Evolutionary conservation across 1,140 invertebrate species (phyloP), one percentile per base, ranked within the genome.

Genomic region (Fopius arisanus): DNA sequence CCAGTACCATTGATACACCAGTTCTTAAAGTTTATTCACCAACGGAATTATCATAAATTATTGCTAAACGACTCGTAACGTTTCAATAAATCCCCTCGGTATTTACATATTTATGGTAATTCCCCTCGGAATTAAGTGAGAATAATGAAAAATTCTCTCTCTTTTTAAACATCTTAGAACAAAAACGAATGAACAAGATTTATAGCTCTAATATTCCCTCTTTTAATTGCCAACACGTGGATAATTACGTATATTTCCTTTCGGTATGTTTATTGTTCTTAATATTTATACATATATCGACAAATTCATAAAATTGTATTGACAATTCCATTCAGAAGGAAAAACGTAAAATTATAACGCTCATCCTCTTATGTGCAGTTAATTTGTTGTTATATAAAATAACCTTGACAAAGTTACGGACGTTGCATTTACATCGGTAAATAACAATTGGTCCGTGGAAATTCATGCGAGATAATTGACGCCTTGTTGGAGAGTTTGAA

Each of bases 381-480:
- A 74, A 59, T 62, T 48, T 67, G 23, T 41, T 67, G 48, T 75
- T 71, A 75, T 72, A 68, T 75, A 75, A 75, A 75, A 43, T 59
- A 75, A 65, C 69, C 74, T 72, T 75, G 63, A 75, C 10, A 75
- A 75, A 75, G 70, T 68, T 75, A 70, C 65, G 70, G 74, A 75
- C 63, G 69, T 67, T 72, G 40, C 59, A 68, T 33, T 67, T 67
- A 31, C 33, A 37, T 67, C 1, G 19, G 12, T 31, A 63, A 10
- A 3, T 31, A 37, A 37, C 28, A 29, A 37, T 9, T 31, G n/a
- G 16, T 29, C n/a, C n/a, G 16, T 67, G 29, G 9, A 37, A 37
- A 37, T 37, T 37, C 9, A 37, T 12, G 1, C 33, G 43, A 48
- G 43, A n/a, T 48, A 48, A 48, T 48, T 48, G 4, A 48, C 14